A percentile compares a stretch with the other conserved stretches of the same genome.
Evolutionary conservation across 2,797 vertebrate genomes (phyloP).

Genomic region (Typhlichthys eigenmanni): DNA sequence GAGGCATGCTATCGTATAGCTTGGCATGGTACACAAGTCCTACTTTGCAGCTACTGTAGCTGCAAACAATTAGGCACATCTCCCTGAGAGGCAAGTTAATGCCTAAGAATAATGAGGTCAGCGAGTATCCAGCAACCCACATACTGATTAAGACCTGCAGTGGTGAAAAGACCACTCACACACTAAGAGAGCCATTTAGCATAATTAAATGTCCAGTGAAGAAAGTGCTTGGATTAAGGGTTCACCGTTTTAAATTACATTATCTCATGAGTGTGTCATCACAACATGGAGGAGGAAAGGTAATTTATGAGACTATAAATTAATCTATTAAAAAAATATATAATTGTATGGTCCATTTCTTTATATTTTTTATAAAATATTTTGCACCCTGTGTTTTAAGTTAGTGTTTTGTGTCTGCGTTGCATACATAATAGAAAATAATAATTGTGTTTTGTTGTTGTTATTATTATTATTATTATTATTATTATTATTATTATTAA

Average conservation of each 20-base stretch:
- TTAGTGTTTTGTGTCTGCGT: no score
- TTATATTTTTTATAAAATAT: no score
- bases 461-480: no score
- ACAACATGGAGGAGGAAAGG: conserved; percentile 22
- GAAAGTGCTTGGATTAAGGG: conserved; percentile 41
- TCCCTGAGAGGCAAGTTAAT: conserved; percentile 56
- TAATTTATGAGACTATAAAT: background rate
- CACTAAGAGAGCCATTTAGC: conserved; percentile 56
- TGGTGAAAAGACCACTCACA: conserved; percentile 53
- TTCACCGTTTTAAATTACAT: conserved; percentile 44
- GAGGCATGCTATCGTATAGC: conserved; percentile 22
- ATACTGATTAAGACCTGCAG: conserved; percentile 59
- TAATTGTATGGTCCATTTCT: no score
- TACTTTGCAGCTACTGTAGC: conserved; percentile 16
- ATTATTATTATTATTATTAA: no score
- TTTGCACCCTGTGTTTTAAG: no score
- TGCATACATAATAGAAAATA: no score
- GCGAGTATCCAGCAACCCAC: conserved; percentile 60
- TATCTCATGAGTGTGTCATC: conserved; percentile 32
- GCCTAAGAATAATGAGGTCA: conserved; percentile 71
- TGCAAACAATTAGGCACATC: conserved; percentile 55
- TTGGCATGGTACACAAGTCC: conserved; percentile 34
- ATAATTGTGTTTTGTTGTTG: no score
- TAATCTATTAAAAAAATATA: background rate
- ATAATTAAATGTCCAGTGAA: conserved; percentile 66